These are phyloP conservation scores for Benitochromis conjunctus DNA, from an alignment of 2,113 vertebrate species.

Conservation along the genomic window DNA sequence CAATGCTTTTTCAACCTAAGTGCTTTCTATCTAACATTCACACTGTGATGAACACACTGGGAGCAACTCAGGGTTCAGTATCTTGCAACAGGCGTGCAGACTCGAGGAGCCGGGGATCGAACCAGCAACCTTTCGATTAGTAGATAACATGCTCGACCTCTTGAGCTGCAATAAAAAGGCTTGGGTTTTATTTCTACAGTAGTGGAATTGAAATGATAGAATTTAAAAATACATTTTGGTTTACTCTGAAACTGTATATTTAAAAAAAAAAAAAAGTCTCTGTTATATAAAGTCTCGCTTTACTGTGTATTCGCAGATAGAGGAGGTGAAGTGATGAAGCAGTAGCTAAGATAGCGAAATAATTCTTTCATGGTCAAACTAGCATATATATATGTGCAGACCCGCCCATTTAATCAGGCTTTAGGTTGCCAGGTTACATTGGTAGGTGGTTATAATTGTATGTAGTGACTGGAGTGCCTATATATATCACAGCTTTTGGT, in stretches of 20 bases:
- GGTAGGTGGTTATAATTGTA: not conserved
- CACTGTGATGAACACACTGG: not conserved
- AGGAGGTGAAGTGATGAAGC: not conserved
- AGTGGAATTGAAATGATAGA: not conserved
- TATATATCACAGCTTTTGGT: too few relatives aligned
- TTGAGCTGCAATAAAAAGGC: not conserved
- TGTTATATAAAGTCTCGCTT: not conserved
- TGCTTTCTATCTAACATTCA: not conserved
- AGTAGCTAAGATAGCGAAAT: fast-evolving
- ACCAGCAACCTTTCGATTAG: not conserved
- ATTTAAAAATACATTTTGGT: not conserved
- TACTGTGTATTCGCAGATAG: not conserved
- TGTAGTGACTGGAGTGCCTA: not conserved
- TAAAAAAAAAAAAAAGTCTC: too few relatives aligned
- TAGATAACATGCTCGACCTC: not conserved
- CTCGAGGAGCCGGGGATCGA: not conserved
- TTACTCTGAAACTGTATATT: too few relatives aligned
- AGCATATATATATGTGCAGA: not conserved
- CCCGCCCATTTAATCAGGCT: not conserved
- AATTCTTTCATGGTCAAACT: not conserved
- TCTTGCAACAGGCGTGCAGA: not conserved
- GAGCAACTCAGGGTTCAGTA: not conserved
- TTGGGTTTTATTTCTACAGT: not conserved
- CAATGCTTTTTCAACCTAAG: not conserved
- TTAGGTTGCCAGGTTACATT: not conserved